Conservation (phyloP, 2,113 vertebrate genomes). For the Bubalus kerabau region DNA sequence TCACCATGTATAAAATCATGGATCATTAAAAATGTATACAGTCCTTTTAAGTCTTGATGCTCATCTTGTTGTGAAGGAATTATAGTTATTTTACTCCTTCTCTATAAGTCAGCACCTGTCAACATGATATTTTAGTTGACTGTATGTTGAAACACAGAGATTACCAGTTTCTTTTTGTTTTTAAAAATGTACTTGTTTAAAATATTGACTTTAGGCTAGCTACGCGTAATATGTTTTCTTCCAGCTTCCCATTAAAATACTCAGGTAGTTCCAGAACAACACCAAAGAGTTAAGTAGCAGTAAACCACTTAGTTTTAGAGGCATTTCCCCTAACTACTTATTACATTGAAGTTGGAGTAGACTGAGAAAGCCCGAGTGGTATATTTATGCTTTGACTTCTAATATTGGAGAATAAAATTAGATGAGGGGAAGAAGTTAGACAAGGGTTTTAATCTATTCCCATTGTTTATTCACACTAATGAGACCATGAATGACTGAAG, state of each 20-base stretch:
- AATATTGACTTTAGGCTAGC: neutral
- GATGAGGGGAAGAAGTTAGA: neutral
- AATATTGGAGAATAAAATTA: neutral
- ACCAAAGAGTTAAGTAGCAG: neutral
- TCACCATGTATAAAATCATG: neutral
- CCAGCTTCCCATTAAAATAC: neutral
- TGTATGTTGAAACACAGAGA: neutral
- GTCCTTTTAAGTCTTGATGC: neutral
- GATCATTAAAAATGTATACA: neutral
- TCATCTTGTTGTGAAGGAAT: neutral
- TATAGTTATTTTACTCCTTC: neutral
- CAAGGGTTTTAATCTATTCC: neutral
- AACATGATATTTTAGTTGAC: neutral
- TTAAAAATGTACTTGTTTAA: neutral
- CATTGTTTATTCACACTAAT: neutral
- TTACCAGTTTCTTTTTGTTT: neutral
- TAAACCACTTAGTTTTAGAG: neutral
- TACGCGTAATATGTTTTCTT: neutral
- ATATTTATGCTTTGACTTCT: neutral
- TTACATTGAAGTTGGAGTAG: neutral
- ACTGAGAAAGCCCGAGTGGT: neutral
- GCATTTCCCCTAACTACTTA: neutral
- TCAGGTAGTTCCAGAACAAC: neutral
- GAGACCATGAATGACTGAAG: neutral
- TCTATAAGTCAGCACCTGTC: neutral